Evolutionary conservation across 1,140 invertebrate genomes (phyloP).

Genomic region (Nylanderia fulva): DNA sequence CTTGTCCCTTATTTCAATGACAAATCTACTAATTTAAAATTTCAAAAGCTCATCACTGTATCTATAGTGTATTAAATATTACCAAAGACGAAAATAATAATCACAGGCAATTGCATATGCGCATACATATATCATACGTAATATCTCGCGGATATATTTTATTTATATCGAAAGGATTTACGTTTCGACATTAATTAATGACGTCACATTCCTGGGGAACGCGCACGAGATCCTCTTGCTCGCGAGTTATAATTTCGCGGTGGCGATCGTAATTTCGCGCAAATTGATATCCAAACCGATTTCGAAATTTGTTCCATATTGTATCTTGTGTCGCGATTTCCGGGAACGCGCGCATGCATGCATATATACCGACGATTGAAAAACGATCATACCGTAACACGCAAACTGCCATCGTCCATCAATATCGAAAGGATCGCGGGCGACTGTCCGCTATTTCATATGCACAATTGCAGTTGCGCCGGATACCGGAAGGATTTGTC

Average conservation of each 20-base stretch:
- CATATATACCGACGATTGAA: slow-evolving; percentile 53
- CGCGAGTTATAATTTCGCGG: slow-evolving; percentile 30
- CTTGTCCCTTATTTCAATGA: not conserved
- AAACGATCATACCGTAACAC: slow-evolving; percentile 42
- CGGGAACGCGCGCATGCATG: not conserved
- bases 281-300: slow-evolving; percentile 49
- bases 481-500: slow-evolving; percentile 58
- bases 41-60: not conserved
- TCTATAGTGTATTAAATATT: slow-evolving; percentile 13
- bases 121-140: not conserved
- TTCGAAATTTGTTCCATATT: slow-evolving; percentile 35
- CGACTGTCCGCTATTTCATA: slow-evolving; percentile 33
- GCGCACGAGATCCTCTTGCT: not conserved
- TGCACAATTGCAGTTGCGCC: slow-evolving; percentile 35
- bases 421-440: slow-evolving; percentile 34
- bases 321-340: slow-evolving; percentile 33
- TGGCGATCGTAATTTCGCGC: slow-evolving; percentile 24
- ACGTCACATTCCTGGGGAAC: not conserved
- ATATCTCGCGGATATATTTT: slow-evolving; percentile 30
- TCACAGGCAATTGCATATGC: slow-evolving; percentile 10
- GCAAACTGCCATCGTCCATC: slow-evolving; percentile 36
- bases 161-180: slow-evolving; percentile 21
- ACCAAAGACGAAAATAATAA: not conserved
- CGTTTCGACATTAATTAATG: slow-evolving; percentile 30
- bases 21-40: not conserved